Conservation (phyloP, 2,888 invertebrate genomes). For the Oligia fasciuncula region DNA sequence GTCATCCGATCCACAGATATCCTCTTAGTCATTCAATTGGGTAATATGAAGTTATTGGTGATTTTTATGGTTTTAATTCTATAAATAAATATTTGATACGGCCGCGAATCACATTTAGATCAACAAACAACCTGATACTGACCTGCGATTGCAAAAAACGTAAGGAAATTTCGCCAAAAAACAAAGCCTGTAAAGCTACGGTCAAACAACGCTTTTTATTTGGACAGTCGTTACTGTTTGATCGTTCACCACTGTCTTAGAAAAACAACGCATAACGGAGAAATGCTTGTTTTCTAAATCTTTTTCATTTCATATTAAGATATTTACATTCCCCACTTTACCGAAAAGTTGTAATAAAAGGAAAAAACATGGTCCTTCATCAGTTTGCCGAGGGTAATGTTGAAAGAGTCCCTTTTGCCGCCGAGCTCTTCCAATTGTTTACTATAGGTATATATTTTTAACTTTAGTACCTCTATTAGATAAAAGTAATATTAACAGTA, state of each 20-base stretch:
- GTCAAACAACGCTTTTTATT: background rate
- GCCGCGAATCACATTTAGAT: too few relatives aligned
- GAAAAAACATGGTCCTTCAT: constrained; percentile 6
- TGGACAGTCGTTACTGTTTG: background rate
- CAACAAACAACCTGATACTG: too few relatives aligned
- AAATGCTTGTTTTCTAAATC: background rate
- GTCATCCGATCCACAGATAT: too few relatives aligned
- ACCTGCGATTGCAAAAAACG: too few relatives aligned
- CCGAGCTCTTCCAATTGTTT: constrained; percentile 25
- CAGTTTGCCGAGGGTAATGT: constrained; percentile 20
- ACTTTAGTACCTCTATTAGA: constrained; percentile 14
- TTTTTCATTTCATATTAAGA: background rate
- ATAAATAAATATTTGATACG: too few relatives aligned
- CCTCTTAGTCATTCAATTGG: too few relatives aligned
- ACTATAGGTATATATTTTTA: background rate
- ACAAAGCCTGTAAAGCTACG: too few relatives aligned
- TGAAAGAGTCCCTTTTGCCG: constrained; percentile 33
- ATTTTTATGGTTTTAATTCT: too few relatives aligned
- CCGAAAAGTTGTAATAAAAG: constrained; percentile 7
- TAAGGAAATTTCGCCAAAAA: too few relatives aligned
- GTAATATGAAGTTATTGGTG: too few relatives aligned
- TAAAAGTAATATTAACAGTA: constrained; percentile 18
- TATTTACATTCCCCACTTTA: background rate
- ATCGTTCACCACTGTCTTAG: background rate
- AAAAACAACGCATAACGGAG: background rate